Percentiles rank a stretch among this genome's conserved stretches.
Evolutionary conservation across 2,113 vertebrate genomes (phyloP).

Genomic region (Macquaria australasica): DNA sequence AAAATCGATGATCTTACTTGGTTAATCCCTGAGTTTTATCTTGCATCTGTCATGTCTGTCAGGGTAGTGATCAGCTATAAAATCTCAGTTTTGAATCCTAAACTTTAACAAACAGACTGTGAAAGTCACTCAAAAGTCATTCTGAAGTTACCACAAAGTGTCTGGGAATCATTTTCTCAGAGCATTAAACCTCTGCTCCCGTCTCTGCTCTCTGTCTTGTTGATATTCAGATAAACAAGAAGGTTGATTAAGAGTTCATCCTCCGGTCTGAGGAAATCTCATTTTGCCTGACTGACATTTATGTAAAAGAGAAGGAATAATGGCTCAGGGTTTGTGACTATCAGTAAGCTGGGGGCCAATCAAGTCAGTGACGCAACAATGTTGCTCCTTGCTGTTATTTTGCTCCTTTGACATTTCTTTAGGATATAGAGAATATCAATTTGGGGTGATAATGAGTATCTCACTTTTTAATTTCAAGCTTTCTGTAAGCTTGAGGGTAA

Average conservation of each 20-base stretch:
- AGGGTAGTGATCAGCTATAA: neutral
- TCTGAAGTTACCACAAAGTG: neutral
- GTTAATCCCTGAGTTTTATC: slow-evolving; percentile 4
- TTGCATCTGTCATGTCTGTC: neutral
- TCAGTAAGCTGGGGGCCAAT: neutral
- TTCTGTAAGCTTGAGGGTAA: neutral
- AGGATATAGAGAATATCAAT: neutral
- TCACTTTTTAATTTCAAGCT: neutral
- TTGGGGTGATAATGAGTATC: neutral
- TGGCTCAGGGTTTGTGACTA: slow-evolving; percentile 3
- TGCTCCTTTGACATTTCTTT: slow-evolving; percentile 13
- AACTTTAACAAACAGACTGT: slow-evolving; percentile 3
- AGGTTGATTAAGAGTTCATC: slow-evolving; percentile 49
- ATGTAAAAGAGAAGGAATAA: slow-evolving; percentile 36
- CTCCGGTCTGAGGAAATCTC: slow-evolving; percentile 39
- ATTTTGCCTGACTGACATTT: slow-evolving; percentile 55
- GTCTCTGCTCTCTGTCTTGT: neutral
- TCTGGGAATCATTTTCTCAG: neutral
- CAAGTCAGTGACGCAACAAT: neutral
- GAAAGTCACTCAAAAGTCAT: slow-evolving; percentile 38
- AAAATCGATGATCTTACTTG: slow-evolving; percentile 20
- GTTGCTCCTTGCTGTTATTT: neutral
- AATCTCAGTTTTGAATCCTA: neutral
- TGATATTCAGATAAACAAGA: slow-evolving; percentile 52
- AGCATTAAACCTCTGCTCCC: slow-evolving; percentile 9